phyloP scores from a whole-genome alignment of 2,888 invertebrate species.

The Spilosoma lubricipeda region DNA sequence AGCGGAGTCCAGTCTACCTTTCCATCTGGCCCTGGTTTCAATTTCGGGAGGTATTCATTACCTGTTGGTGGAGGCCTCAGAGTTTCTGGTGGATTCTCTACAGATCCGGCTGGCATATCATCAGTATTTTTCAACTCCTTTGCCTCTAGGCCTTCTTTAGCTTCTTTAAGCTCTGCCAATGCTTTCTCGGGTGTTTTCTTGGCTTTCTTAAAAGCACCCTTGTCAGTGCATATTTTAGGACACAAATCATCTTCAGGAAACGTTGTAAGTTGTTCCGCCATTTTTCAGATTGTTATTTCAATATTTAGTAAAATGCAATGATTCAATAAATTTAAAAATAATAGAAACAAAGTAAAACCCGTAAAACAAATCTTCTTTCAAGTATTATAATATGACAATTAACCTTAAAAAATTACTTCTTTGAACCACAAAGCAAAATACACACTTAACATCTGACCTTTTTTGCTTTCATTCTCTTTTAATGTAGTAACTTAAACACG shows the following conservation, averaged over 20 bases:
- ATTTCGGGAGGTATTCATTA: constrained; percentile 65
- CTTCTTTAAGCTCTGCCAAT: constrained; percentile 53
- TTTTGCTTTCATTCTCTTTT: not conserved
- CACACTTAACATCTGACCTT: not conserved
- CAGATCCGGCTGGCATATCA: not conserved
- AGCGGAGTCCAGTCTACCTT: constrained; percentile 91
- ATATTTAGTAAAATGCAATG: not conserved
- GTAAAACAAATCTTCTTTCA: not conserved
- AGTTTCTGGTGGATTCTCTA: constrained; percentile 36
- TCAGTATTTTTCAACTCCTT: not conserved
- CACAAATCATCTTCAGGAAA: constrained; percentile 73
- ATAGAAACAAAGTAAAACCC: not conserved
- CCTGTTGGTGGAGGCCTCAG: constrained; percentile 43
- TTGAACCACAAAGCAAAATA: not conserved
- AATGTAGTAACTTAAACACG: not conserved
- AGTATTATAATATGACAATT: not conserved
- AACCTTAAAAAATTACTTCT: not conserved
- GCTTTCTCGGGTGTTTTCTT: constrained; percentile 57
- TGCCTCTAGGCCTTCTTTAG: constrained; percentile 36
- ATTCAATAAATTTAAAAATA: not conserved
- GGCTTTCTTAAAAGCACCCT: constrained; percentile 76
- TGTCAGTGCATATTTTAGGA: constrained; percentile 70
- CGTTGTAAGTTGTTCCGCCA: constrained; percentile 49
- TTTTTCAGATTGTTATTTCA: constrained; percentile 10
- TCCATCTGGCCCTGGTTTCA: constrained; percentile 90